Percentiles rank a stretch among this genome's conserved stretches.
phyloP scores from a whole-genome alignment of 2,888 invertebrate species.

The Beris chalybata region DNA sequence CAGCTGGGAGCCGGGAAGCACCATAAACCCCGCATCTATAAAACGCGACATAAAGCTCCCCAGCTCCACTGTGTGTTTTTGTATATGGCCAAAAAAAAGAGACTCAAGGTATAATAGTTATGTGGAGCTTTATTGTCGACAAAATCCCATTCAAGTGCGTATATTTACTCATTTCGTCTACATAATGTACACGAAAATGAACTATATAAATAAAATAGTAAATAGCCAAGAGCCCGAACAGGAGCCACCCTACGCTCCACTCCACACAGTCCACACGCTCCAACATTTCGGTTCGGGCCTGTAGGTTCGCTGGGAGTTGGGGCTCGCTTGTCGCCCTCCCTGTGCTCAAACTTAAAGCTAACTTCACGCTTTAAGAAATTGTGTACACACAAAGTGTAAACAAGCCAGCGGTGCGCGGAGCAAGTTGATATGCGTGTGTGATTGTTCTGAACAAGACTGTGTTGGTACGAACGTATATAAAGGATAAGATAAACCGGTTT shows the following conservation, averaged over 20 bases:
- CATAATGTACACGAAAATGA: slow-evolving; percentile 9
- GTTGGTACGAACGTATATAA: not conserved
- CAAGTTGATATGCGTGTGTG: slow-evolving; percentile 10
- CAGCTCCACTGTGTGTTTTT: too few relatives aligned
- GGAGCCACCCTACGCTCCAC: too few relatives aligned
- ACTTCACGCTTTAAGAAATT: slow-evolving; percentile 26
- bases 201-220: too few relatives aligned
- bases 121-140: slow-evolving; percentile 20
- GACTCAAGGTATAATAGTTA: not conserved
- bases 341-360: slow-evolving; percentile 20
- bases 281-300: too few relatives aligned
- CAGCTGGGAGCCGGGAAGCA: too few relatives aligned
- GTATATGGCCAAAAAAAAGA: not conserved
- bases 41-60: too few relatives aligned
- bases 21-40: too few relatives aligned
- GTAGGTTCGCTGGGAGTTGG: too few relatives aligned
- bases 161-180: slow-evolving; percentile 11
- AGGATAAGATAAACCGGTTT: slow-evolving; percentile 25
- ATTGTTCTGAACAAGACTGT: slow-evolving; percentile 16
- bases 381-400: slow-evolving; percentile 29
- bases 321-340: not conserved
- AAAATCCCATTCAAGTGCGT: slow-evolving; percentile 32
- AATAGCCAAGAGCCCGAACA: too few relatives aligned
- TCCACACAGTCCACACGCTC: slow-evolving; percentile 4
- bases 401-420: slow-evolving; percentile 11